A percentile compares a stretch with the other conserved stretches of the same genome.
Evolutionary conservation across 1,140 invertebrate genomes (phyloP).

Genomic region (Camponotus pennsylvanicus): DNA sequence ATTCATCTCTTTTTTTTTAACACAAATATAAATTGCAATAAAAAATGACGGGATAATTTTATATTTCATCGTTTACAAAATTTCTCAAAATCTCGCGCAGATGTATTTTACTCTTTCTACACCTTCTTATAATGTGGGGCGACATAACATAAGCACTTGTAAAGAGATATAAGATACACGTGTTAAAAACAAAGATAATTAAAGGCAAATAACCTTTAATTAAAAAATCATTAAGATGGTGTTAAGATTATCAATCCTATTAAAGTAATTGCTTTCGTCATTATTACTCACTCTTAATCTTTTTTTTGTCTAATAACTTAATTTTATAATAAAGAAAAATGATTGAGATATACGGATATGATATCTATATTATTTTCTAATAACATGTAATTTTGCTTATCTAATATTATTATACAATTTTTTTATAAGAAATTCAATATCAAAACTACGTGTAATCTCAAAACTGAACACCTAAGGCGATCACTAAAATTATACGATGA

Average conservation of each 20-base stretch:
- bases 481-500: not conserved
- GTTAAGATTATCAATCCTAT: not conserved
- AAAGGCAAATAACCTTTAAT: not conserved
- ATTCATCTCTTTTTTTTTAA: not conserved
- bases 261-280: not conserved
- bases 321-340: not conserved
- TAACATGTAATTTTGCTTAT: not conserved
- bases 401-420: not conserved
- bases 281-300: not conserved
- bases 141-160: not conserved
- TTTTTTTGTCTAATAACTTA: not conserved
- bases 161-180: not conserved
- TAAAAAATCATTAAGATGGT: not conserved
- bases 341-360: not conserved
- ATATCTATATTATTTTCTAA: not conserved
- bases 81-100: not conserved
- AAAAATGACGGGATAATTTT: not conserved
- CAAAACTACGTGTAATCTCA: not conserved
- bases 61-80: not conserved
- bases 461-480: not conserved
- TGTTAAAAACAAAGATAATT: not conserved
- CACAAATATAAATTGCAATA: not conserved
- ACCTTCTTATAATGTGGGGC: not conserved
- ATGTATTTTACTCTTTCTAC: not conserved
- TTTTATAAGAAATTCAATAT: not conserved